A percentile compares a stretch with the other conserved stretches of the same genome.
Evolutionary conservation across 2,113 vertebrate genomes (phyloP).

Genomic region (Eolophus roseicapilla): DNA sequence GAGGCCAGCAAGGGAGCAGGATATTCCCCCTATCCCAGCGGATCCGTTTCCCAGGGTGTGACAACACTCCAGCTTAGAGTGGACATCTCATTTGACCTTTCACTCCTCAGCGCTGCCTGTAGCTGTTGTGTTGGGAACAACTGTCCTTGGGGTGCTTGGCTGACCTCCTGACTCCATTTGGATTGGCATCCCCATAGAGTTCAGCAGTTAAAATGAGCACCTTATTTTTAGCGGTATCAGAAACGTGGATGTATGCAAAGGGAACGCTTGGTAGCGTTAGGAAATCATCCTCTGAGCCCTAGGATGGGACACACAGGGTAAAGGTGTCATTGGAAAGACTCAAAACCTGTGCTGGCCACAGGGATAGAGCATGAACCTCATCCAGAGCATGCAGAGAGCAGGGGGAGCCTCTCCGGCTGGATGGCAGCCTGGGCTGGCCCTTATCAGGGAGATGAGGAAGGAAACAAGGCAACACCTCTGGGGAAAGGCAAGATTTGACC

Average conservation of each 20-base stretch:
- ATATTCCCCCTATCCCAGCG: not conserved
- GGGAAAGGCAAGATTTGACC: not conserved
- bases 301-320: not conserved
- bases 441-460: not conserved
- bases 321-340: not conserved
- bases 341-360: not conserved
- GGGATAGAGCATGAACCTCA: not conserved
- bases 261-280: not conserved
- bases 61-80: not conserved
- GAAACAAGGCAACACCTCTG: not conserved
- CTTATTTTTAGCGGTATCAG: not conserved
- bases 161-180: not conserved
- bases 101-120: not conserved
- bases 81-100: not conserved
- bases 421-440: not conserved
- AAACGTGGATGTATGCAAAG: not conserved
- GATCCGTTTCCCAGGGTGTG: not conserved
- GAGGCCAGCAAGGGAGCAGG: fast-evolving
- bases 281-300: not conserved
- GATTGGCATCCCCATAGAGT: not conserved
- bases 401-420: not conserved
- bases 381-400: not conserved
- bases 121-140: not conserved
- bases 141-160: not conserved
- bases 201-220: not conserved